Conservation (phyloP, 2,113 vertebrate species). For the Laticauda colubrina region DNA sequence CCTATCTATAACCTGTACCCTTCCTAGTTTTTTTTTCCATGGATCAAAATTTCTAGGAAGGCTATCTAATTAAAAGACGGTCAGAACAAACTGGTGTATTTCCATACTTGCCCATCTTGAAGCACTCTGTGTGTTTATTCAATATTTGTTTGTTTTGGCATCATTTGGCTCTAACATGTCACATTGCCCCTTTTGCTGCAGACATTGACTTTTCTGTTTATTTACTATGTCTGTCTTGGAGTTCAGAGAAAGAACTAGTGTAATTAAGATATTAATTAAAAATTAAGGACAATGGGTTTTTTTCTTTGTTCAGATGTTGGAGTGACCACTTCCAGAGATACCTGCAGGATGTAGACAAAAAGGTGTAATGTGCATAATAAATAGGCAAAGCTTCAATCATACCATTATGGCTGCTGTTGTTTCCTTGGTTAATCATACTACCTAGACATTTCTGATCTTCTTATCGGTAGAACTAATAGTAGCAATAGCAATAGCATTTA, state of each 20-base stretch:
- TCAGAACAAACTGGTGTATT: slow-evolving; percentile 66
- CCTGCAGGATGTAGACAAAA: neutral
- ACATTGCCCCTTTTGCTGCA: slow-evolving; percentile 29
- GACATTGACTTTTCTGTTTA: neutral
- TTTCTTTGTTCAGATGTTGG: neutral
- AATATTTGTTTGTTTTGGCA: slow-evolving; percentile 46
- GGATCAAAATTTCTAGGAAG: slow-evolving; percentile 55
- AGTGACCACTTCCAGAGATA: neutral
- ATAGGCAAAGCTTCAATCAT: neutral
- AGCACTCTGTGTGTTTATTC: slow-evolving; percentile 31
- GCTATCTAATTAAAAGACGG: slow-evolving; percentile 27
- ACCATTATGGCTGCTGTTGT: neutral
- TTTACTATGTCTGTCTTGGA: neutral
- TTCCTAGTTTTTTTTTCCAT: slow-evolving; percentile 37
- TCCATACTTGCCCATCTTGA: slow-evolving; percentile 64
- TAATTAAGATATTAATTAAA: neutral
- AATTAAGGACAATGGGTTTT: neutral
- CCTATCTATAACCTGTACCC: neutral
- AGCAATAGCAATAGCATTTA: too few relatives aligned
- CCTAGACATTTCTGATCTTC: neutral
- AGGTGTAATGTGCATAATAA: neutral
- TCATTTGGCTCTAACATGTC: slow-evolving; percentile 43
- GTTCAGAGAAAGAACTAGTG: neutral
- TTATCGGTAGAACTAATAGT: too few relatives aligned
- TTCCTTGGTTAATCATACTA: neutral